Conservation (phyloP, 1,140 invertebrate genomes). For the Colletes gigas region DNA sequence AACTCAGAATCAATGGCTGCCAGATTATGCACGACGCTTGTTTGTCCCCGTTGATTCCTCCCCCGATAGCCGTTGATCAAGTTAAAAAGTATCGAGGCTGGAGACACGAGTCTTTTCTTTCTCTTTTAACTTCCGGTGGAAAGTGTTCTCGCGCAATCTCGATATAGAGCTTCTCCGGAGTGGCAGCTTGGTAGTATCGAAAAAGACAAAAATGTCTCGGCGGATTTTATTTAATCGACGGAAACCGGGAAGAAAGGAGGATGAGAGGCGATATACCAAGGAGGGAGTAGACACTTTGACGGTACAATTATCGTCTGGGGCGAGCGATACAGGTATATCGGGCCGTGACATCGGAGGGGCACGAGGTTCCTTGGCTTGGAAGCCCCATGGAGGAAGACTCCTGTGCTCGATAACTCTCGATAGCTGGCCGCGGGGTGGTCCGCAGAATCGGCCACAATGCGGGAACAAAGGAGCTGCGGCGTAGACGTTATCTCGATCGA, state of each 20-base stretch:
- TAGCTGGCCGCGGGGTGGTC: slow-evolving; percentile 12
- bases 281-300: background rate
- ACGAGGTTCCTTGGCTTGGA: slow-evolving; percentile 12
- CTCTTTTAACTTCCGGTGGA: background rate
- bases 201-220: background rate
- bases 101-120: background rate
- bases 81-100: background rate
- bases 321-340: slow-evolving; percentile 8
- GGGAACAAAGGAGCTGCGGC: slow-evolving; percentile 50
- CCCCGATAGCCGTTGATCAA: background rate
- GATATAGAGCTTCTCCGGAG: too few species aligned
- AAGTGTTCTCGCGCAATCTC: too few species aligned
- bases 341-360: slow-evolving; percentile 13
- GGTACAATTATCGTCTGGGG: slow-evolving; percentile 26
- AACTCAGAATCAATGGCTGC: too few species aligned
- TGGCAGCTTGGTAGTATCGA: background rate
- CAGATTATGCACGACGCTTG: too few species aligned
- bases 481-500: slow-evolving; percentile 63
- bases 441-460: slow-evolving; percentile 40
- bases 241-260: background rate
- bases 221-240: slow-evolving; percentile 27
- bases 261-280: background rate
- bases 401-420: slow-evolving; percentile 42
- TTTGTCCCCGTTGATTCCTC: too few species aligned
- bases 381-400: background rate